Percentiles rank a stretch among this genome's conserved stretches.
phyloP scores from a whole-genome alignment of 2,888 invertebrate species.

The Scrobipalpa costella region DNA sequence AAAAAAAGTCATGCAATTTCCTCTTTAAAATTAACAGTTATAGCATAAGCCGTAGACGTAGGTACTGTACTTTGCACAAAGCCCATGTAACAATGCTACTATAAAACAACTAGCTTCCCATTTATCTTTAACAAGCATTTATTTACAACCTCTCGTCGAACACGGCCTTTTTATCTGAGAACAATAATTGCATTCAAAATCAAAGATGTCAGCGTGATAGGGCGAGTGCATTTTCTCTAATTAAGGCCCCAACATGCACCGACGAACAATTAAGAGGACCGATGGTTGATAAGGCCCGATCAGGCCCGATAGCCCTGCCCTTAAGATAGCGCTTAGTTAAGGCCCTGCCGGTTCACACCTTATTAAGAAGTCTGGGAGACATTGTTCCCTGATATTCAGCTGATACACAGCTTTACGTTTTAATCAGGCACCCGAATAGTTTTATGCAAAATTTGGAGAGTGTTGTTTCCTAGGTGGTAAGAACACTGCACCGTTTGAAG shows the following conservation, averaged over 20 bases:
- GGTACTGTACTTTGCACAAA: constrained; percentile 6
- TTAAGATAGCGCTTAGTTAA: constrained; percentile 63
- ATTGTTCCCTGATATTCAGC: constrained; percentile 43
- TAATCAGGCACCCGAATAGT: constrained; percentile 23
- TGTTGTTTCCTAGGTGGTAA: too few species aligned
- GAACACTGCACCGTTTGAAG: too few species aligned
- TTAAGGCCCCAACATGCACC: constrained; percentile 75
- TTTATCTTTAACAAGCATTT: constrained; percentile 12
- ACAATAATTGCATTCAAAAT: constrained; percentile 80
- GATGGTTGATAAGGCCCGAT: constrained; percentile 72
- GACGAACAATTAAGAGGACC: constrained; percentile 73
- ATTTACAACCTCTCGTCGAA: constrained; percentile 35
- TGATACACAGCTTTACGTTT: constrained; percentile 22
- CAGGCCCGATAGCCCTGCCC: constrained; percentile 61
- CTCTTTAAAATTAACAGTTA: too few species aligned
- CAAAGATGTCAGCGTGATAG: constrained; percentile 73
- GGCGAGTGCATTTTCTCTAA: constrained; percentile 74
- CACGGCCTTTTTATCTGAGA: constrained; percentile 65
- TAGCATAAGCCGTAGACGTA: too few species aligned
- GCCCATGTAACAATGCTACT: background rate
- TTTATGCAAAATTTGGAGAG: background rate
- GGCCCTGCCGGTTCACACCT: constrained; percentile 64
- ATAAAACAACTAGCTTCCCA: background rate
- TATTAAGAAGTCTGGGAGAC: constrained; percentile 48
- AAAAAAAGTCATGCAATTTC: too few species aligned